Evolutionary conservation across 2,797 vertebrate species (phyloP).

Genomic region (Gambusia yucatana): DNA sequence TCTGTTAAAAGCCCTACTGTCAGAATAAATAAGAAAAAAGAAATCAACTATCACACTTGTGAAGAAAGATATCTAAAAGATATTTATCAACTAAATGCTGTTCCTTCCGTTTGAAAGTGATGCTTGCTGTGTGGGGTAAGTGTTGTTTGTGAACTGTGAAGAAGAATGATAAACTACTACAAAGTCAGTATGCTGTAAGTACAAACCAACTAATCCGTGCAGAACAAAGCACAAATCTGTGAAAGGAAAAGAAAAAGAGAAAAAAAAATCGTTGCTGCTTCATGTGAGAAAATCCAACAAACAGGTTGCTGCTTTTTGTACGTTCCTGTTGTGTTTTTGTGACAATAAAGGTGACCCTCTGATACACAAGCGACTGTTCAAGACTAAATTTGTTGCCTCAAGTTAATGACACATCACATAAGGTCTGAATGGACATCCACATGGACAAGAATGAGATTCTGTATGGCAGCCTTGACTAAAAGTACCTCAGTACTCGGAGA

Average conservation of each 20-base stretch:
- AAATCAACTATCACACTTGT: constrained; percentile 24
- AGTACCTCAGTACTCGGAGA: not conserved
- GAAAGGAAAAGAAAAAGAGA: constrained; percentile 79
- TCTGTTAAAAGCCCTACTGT: constrained; percentile 75
- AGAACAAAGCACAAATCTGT: constrained; percentile 81
- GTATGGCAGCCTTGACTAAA: not conserved
- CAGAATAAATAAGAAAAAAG: constrained; percentile 56
- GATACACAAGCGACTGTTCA: constrained; percentile 48
- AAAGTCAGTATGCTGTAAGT: constrained; percentile 56
- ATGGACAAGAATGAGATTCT: not conserved
- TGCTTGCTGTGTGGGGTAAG: constrained; percentile 75
- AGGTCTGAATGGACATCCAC: not conserved
- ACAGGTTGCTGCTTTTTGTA: constrained; percentile 87
- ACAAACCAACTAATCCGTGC: constrained; percentile 74
- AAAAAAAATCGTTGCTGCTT: constrained; percentile 76
- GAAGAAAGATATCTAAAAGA: constrained; percentile 46
- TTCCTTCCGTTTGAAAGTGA: constrained; percentile 69
- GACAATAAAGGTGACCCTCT: constrained; percentile 86
- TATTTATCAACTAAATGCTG: constrained; percentile 50
- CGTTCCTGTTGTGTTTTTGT: constrained; percentile 86
- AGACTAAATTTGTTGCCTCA: constrained; percentile 11
- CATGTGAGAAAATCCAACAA: constrained; percentile 80
- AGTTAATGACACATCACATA: not conserved
- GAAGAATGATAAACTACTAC: constrained; percentile 72
- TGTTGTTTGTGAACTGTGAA: constrained; percentile 80